These are phyloP conservation scores for Linurgus olivaceus DNA, from an alignment of 2,797 vertebrate species.

Conservation along the genomic window DNA sequence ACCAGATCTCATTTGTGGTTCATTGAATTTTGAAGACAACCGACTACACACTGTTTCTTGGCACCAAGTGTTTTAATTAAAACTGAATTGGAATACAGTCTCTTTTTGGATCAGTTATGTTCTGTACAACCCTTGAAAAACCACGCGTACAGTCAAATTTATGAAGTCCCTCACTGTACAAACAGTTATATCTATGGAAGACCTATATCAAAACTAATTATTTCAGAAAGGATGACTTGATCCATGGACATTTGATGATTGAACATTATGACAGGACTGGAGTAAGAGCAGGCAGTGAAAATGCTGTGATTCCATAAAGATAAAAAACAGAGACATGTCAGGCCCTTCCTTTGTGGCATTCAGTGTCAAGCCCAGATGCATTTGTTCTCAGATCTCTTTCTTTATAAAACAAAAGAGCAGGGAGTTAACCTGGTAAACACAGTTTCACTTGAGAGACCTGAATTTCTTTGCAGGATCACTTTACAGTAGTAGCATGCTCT, in stretches of 20 bases:
- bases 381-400: neutral
- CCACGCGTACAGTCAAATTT: neutral
- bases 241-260: neutral
- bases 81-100: neutral
- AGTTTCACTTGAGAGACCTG: neutral
- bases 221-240: neutral
- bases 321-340: neutral
- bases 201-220: neutral
- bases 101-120: neutral
- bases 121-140: neutral
- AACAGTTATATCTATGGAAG: neutral
- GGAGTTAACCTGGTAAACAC: neutral
- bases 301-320: neutral
- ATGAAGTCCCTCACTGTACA: neutral
- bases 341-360: neutral
- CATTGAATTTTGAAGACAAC: neutral
- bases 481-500: neutral
- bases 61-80: neutral
- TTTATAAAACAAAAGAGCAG: neutral
- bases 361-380: neutral
- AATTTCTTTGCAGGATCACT: constrained; percentile 16
- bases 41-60: neutral
- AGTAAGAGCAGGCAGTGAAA: neutral
- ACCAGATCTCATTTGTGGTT: neutral
- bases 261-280: neutral